Base-by-base conservation (phyloP, 2,113 vertebrate species). In the Lutjanus erythropterus region DNA sequence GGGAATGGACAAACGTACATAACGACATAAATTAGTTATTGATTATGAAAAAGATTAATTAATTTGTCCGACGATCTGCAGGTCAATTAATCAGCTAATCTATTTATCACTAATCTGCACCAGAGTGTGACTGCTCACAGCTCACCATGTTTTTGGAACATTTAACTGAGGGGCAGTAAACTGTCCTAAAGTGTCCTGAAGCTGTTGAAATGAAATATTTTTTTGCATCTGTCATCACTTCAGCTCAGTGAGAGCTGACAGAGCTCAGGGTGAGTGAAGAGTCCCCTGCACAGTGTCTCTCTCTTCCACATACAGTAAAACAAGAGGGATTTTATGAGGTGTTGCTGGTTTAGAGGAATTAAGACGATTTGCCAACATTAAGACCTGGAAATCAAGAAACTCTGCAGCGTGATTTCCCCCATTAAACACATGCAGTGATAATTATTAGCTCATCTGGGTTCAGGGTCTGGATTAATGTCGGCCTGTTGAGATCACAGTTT, bases 371-470 rank as follows among this genome's bases (percentile, higher is more conserved):
- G 58, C 44, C 52, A 67, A 71, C 47, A 59, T 60, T 37, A 53
- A 49, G 60, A 71, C 37, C 14, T 59, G 52, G 31, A 61, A 61
- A 61, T 52, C 39, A 61, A 67, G 67, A 62, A 53, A 70, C 14
- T 25, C n/a, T 65, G 33, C n/a, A 18, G n/a, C 0, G 7, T 52
- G 35, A 61, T 67, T 71, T 67, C 16, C 60, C 35, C 31, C 9
- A 10, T 80, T 71, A 76, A 80, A 65, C 55, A 29, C 83, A 72
- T 18, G 53, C 67, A 49, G 78, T 42, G 77, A 80, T 65, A 58
- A 75, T 66, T 65, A 65, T 37, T 50, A 41, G 52, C 52, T 69
- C 55, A 44, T 6, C 6, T 9, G 6, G 37, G 31, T 35, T 59
- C 56, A 46, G 31, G 6, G 14, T 60, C 47, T 75, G 27, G 21